Percentiles rank a stretch among this genome's conserved stretches.
Conservation (phyloP, 2,888 invertebrate species). For the Carpatolechia fugitivella region DNA sequence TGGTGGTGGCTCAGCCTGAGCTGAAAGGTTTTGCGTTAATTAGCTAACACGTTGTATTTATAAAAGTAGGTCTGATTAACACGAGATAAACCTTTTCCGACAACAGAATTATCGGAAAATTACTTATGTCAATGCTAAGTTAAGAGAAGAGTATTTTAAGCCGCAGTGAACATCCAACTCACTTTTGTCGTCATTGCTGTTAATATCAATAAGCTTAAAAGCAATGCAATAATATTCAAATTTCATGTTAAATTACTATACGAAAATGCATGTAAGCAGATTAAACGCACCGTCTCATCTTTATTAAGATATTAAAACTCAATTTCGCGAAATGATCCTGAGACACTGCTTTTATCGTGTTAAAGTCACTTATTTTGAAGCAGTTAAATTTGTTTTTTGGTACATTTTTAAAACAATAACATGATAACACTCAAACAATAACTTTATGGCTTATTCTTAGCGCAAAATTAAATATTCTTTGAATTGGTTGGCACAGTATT, state of each 20-base stretch:
- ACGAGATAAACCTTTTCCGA: too few relatives aligned
- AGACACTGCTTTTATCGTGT: conserved; percentile 15
- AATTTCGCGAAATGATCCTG: conserved; percentile 25
- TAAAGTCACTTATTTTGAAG: conserved; percentile 1
- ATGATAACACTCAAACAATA: too few relatives aligned
- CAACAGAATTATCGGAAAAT: too few relatives aligned
- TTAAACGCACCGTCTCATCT: conserved; percentile 24
- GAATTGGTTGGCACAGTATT: too few relatives aligned
- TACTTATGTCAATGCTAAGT: too few relatives aligned
- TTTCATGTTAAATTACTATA: conserved; percentile 33
- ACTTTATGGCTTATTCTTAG: too few relatives aligned
- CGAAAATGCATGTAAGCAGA: conserved; percentile 29
- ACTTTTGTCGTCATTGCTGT: neutral
- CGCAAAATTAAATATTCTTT: too few relatives aligned
- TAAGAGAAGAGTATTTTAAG: neutral
- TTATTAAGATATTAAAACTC: conserved; percentile 31
- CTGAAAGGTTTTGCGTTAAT: too few relatives aligned
- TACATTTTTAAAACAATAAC: too few relatives aligned
- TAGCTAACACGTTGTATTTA: too few relatives aligned
- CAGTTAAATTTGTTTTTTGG: neutral
- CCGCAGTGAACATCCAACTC: neutral
- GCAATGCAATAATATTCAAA: conserved; percentile 8
- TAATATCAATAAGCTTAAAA: neutral
- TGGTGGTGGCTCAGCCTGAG: too few relatives aligned
- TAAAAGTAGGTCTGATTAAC: too few relatives aligned